Conservation (phyloP, 1,140 invertebrate species). For the Trachelipus rathkii region DNA sequence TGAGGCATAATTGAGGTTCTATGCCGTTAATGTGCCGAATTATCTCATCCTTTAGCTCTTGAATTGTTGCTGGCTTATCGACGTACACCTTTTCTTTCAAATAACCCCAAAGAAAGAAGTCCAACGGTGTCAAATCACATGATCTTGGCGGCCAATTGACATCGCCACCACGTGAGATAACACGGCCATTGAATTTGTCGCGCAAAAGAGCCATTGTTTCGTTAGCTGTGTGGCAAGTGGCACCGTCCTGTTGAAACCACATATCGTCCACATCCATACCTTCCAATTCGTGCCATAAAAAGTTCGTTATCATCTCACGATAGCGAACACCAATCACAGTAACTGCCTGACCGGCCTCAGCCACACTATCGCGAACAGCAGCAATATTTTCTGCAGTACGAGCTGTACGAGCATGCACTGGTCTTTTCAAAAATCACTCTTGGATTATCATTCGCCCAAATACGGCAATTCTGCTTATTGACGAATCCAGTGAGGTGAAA, state of each 20-base stretch:
- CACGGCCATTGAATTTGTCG: constrained; percentile 5
- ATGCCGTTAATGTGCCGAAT: constrained; percentile 1
- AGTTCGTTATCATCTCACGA: constrained; percentile 6
- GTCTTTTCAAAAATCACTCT: no score
- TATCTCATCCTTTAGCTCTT: constrained; percentile 10
- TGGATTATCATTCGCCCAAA: no score
- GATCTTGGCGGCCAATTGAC: constrained; percentile 25
- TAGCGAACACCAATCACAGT: constrained; percentile 12
- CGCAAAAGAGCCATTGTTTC: constrained; percentile 1
- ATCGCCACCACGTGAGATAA: not conserved
- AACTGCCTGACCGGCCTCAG: not conserved
- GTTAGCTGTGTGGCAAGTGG: constrained; percentile 18
- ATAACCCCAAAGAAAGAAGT: constrained; percentile 14
- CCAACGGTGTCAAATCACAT: constrained; percentile 18
- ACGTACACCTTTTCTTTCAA: constrained; percentile 6
- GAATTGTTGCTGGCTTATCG: not conserved
- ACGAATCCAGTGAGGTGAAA: no score
- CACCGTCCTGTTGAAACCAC: constrained; percentile 19
- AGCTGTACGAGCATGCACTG: no score
- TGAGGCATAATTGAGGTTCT: not conserved
- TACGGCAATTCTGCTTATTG: no score
- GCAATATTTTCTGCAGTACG: no score
- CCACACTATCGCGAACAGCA: no score
- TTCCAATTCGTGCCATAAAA: constrained; percentile 16
- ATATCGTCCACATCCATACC: constrained; percentile 16